Evolutionary conservation across 2,888 invertebrate species (phyloP).

Genomic region (Lycocerus yunnanus): DNA sequence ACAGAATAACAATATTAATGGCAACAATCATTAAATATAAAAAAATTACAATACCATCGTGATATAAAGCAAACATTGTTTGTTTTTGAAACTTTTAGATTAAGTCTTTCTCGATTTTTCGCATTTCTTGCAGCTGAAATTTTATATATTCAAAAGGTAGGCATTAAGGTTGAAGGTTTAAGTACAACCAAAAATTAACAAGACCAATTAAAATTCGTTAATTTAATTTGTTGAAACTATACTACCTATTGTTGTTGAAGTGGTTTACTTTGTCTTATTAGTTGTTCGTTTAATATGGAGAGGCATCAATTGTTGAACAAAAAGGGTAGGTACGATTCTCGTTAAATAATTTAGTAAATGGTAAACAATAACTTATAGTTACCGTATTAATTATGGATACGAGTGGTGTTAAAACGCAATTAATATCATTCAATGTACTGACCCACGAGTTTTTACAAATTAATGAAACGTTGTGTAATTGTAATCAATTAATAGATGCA

Average conservation of each 20-base stretch:
- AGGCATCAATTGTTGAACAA: conserved; percentile 1
- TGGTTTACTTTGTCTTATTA: conserved; percentile 2
- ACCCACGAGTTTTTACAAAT: conserved; percentile 28
- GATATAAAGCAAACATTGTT: neutral
- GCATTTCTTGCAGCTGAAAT: no score
- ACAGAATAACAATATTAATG: neutral
- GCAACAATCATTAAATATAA: neutral
- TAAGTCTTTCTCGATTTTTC: no score
- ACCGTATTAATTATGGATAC: conserved; percentile 1
- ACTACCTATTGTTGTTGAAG: neutral
- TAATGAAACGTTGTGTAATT: conserved; percentile 36
- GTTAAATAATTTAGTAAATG: conserved; percentile 4
- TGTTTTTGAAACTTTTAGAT: no score
- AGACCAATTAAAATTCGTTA: neutral
- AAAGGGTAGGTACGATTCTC: neutral
- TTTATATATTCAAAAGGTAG: no score
- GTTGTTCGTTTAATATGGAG: neutral
- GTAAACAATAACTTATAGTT: conserved; percentile 5
- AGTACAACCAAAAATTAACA: neutral
- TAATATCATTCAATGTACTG: conserved; percentile 8
- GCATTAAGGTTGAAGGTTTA: neutral
- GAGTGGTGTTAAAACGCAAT: conserved; percentile 3
- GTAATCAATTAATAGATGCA: conserved; percentile 46
- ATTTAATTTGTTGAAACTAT: neutral
- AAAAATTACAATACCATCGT: neutral